Evolutionary conservation across 1,140 invertebrate genomes (phyloP).

Genomic region (Nixonia krombeini): DNA sequence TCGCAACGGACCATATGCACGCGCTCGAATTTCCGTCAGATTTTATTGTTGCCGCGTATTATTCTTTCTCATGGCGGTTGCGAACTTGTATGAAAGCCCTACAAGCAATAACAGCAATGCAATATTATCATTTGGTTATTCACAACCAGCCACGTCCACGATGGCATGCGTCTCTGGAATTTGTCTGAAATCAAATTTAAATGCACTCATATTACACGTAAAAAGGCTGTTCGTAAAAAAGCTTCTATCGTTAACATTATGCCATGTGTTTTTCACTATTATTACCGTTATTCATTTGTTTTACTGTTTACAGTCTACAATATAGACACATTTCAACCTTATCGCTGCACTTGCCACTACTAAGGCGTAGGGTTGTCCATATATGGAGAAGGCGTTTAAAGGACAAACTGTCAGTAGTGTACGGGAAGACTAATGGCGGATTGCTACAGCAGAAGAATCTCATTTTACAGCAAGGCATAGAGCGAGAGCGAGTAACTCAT

Average conservation of each 20-base stretch:
- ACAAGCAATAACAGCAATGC: slow-evolving; percentile 12
- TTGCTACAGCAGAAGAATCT: slow-evolving; percentile 45
- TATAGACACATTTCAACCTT: slow-evolving; percentile 41
- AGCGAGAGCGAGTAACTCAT: no score
- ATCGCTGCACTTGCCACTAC: slow-evolving; percentile 37
- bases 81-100: slow-evolving; percentile 30
- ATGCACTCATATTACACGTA: no score
- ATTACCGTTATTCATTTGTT: no score
- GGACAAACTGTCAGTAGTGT: slow-evolving; percentile 39
- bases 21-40: slow-evolving; percentile 36
- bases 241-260: no score
- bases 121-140: slow-evolving; percentile 13
- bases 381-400: slow-evolving; percentile 30
- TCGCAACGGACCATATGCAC: slow-evolving; percentile 33
- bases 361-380: no score
- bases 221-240: no score
- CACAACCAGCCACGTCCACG: no score
- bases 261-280: no score
- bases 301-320: no score
- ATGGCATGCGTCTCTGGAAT: no score
- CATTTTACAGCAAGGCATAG: no score
- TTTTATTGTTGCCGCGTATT: slow-evolving; percentile 33
- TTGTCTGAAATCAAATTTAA: no score
- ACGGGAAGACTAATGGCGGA: slow-evolving; percentile 41
- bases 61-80: slow-evolving; percentile 28